phyloP scores from a whole-genome alignment of 1,140 invertebrate genomes.

The Cephus cinctus region DNA sequence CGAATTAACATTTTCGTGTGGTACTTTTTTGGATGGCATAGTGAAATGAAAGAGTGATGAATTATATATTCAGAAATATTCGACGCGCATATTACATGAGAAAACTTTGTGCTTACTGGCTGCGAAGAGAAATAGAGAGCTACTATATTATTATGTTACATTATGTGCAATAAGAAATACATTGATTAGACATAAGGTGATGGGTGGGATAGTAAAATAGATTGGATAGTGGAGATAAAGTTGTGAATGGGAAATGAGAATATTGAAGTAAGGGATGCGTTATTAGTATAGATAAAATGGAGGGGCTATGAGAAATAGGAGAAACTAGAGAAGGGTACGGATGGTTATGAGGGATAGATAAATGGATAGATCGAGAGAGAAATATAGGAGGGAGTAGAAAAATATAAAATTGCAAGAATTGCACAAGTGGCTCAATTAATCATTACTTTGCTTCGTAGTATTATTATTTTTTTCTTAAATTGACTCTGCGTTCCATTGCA shows the following conservation, averaged over 20 bases:
- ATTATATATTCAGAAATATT: no score
- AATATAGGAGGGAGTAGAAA: slow-evolving; percentile 33
- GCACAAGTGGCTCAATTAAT: slow-evolving; percentile 30
- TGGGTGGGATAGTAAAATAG: not conserved
- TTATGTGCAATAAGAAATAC: slow-evolving; percentile 22
- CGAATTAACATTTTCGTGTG: no score
- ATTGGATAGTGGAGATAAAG: slow-evolving; percentile 1
- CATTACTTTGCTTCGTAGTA: slow-evolving; percentile 28
- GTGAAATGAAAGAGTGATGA: no score
- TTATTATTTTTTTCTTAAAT: slow-evolving; percentile 30
- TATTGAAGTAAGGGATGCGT: not conserved
- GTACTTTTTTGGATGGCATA: no score
- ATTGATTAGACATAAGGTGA: no score
- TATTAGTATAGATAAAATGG: no score
- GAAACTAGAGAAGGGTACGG: slow-evolving; percentile 15
- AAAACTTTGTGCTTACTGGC: no score
- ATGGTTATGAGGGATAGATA: no score
- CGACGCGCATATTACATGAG: no score
- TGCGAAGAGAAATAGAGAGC: no score
- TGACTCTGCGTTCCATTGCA: slow-evolving; percentile 30
- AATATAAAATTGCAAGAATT: slow-evolving; percentile 35
- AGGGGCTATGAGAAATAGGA: slow-evolving; percentile 13
- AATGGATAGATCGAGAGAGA: slow-evolving; percentile 14
- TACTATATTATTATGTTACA: no score
- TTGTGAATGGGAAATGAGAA: not conserved